Conservation (phyloP, 1,140 invertebrate species). For the Drosophila cardini region DNA sequence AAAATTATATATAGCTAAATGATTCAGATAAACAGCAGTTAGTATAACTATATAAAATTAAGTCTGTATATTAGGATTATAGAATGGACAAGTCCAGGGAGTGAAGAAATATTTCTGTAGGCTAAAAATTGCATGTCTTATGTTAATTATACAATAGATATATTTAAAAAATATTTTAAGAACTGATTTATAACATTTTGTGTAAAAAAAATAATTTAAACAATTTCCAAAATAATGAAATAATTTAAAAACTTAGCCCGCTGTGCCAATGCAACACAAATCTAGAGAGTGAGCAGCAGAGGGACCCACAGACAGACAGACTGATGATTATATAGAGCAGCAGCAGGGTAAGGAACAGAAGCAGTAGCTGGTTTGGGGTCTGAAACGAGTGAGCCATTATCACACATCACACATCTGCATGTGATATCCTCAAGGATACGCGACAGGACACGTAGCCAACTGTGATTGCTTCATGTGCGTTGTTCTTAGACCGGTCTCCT, state of each 20-base stretch:
- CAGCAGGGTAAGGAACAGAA: background rate
- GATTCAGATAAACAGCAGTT: background rate
- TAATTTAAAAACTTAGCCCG: conserved; percentile 15
- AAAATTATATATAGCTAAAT: background rate
- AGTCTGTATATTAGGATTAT: too few species aligned
- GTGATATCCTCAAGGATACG: conserved; percentile 83
- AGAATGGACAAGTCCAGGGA: too few species aligned
- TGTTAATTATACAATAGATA: too few species aligned
- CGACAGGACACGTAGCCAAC: conserved; percentile 79
- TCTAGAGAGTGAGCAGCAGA: background rate
- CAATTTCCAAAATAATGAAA: background rate
- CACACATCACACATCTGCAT: conserved; percentile 83
- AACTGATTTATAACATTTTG: too few species aligned
- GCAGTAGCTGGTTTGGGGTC: background rate
- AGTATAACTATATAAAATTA: too few species aligned
- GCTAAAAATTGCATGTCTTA: too few species aligned
- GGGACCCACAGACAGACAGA: conserved; percentile 15
- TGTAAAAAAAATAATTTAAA: background rate
- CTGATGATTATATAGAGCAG: conserved; percentile 12
- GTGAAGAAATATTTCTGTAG: too few species aligned
- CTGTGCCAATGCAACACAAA: conserved; percentile 40
- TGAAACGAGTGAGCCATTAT: conserved; percentile 68
- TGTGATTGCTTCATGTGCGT: conserved; percentile 73
- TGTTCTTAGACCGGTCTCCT: conserved; percentile 32
- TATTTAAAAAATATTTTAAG: too few species aligned